Base-by-base conservation (phyloP, 2,888 invertebrate genomes). In the Geophilus truncorum region DNA sequence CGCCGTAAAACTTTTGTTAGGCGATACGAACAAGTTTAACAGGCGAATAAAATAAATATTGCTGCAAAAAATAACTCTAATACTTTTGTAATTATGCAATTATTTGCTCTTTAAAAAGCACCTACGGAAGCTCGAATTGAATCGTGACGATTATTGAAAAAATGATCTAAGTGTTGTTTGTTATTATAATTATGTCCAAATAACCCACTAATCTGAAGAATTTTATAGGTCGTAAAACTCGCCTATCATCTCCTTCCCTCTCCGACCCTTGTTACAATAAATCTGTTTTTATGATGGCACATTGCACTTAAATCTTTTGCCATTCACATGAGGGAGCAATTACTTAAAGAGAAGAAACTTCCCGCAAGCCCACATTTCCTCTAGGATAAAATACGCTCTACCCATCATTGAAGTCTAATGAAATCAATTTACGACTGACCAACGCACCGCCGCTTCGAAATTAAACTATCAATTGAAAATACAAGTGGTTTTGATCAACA, bases 231-330 rank as follows among this genome's bases (percentile, higher is more conserved):
- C 32, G 36, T 77, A 77, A 77, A 77, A 32, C 77, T 77, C 34
- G 77, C 70, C 77, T 77, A 77, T 77, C 77, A 34, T 70, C 70
- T 77, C 77, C 77, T 77, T 36, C 36, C 77, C 77, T 18, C 77
- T 77, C 34, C 36, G 32, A 77, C 77, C 77, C 36, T 36, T 77
- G 77, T 77, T 36, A 77, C 36, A 77, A 77, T 77, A 77, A 77
- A 77, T 77, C 77, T 36, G 36, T 77, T 77, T 77, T 77, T 77
- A 77, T 77, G 77, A 77, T 36, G 32, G 77, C 77, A 32, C 70
- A 70, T 70, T 70, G 70, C 70, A 70, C 70, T 70, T 70, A 70
- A 70, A 70, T 70, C 70, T 70, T 70, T 70, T 70, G 70, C 70
- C 70, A 70, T 70, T 70, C 70, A 70, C 70, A 70, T 70, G 70